Percentiles rank a stretch among this genome's conserved stretches.
Conservation (phyloP, 2,888 invertebrate genomes). For the Erpobdella octoculata region DNA sequence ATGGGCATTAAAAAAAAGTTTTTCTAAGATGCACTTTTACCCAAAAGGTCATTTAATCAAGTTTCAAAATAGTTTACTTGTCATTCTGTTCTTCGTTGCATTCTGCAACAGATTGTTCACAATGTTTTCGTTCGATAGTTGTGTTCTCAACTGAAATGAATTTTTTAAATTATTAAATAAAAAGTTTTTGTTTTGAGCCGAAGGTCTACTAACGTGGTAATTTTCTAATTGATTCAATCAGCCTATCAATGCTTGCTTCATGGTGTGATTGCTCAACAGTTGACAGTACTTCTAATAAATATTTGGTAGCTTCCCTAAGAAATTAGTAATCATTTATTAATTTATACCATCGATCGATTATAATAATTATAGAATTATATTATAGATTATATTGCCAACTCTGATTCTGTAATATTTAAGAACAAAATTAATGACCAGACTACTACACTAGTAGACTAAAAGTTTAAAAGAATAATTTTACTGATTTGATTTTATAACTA, state of each 20-base stretch:
- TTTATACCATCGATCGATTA: neutral
- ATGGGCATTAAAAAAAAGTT: no score
- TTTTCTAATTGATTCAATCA: constrained; percentile 70
- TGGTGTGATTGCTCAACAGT: constrained; percentile 60
- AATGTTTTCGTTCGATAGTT: constrained; percentile 65
- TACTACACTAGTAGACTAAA: neutral
- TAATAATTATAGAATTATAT: neutral
- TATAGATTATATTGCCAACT: no score
- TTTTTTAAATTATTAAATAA: neutral
- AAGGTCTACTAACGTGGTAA: constrained; percentile 52
- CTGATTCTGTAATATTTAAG: no score
- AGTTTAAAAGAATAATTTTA: no score
- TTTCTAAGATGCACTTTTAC: no score
- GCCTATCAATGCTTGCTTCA: constrained; percentile 65
- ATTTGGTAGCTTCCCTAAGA: constrained; percentile 63
- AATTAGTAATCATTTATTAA: constrained; percentile 15
- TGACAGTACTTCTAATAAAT: constrained; percentile 65
- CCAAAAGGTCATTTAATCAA: neutral
- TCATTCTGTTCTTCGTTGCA: constrained; percentile 49
- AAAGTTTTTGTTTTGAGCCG: neutral
- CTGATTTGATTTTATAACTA: neutral
- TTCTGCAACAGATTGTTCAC: constrained; percentile 68
- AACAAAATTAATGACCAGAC: neutral
- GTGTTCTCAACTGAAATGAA: constrained; percentile 51
- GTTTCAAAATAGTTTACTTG: constrained; percentile 30